These are phyloP conservation scores for Petrocephalus zakoni DNA, from an alignment of 2,113 vertebrate genomes.

Conservation along the genomic window DNA sequence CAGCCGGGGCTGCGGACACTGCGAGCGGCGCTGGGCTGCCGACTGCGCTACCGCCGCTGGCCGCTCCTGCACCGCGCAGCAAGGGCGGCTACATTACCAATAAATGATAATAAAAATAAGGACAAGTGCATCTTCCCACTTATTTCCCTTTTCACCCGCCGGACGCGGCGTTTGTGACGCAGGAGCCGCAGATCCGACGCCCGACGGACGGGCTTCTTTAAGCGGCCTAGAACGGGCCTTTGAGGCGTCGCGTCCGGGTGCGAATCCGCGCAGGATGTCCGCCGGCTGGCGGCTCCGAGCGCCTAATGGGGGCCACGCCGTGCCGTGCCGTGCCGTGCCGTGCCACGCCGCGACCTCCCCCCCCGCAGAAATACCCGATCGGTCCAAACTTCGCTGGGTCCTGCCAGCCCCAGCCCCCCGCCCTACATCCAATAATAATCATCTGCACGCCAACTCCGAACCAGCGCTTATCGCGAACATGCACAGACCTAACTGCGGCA, in stretches of 20 bases:
- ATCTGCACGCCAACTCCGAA: constrained; percentile 45
- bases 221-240: constrained; percentile 30
- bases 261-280: neutral
- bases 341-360: constrained; percentile 34
- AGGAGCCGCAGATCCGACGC: neutral
- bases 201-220: neutral
- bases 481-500: constrained; percentile 34
- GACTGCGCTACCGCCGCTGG: no score
- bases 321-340: neutral
- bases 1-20: neutral
- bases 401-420: constrained; percentile 50
- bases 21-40: no score
- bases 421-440: constrained; percentile 51
- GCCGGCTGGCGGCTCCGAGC: neutral
- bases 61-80: no score
- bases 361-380: constrained; percentile 41
- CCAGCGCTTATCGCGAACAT: constrained; percentile 26
- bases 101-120: neutral
- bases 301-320: constrained; percentile 13
- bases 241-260: neutral
- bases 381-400: constrained; percentile 63
- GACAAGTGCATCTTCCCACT: neutral
- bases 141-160: neutral
- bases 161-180: neutral
- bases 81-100: neutral